Evolutionary conservation across 2,797 vertebrate species (phyloP), one percentile per base, ranked within the genome.

Genomic region (Anguilla megastoma): DNA sequence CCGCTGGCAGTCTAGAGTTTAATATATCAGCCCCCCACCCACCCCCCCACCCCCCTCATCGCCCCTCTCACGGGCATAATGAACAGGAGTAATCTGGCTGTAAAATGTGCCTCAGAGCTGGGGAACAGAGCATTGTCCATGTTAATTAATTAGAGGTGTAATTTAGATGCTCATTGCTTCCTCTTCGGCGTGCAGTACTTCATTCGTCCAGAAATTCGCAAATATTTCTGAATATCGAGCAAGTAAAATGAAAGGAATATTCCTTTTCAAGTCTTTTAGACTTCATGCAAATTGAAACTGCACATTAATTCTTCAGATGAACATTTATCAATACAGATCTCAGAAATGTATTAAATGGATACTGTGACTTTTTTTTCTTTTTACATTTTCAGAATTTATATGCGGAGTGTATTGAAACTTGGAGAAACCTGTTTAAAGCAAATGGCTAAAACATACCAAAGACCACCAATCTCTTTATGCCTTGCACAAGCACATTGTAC

Each of bases 111-210:
- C 24, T 63, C 50, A 89, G 85, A 90, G 74, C 89, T 90, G 60
- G 83, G 88, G 88, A 33, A 86, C 90, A 91, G 91, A 92, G 91
- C 89, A 90, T 90, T 92, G 90, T 92, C 85, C 9, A 8, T 90
- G 91, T 91, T 92, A 92, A 93, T 93, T 93, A 93, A 93, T 93
- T 93, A 91, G 91, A 93, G 89, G 91, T 92, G 90, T 92, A 91
- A 90, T 90, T 91, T 91, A 85, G 85, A 90, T 92, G 89, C 87
- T 88, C 86, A 90, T 87, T 84, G 27, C 86, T 66, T 89, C 58
- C 21, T 83, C 41, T 88, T 89, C 24, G 80, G 87, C 91, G 85
- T 89, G 2, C 90, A 90, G 90, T 79, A 79, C 91, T 92, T 45
- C 91, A 87, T 80, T 9, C 89, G 88, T 89, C 90, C 87, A 88